Evolutionary conservation across 2,113 vertebrate genomes (phyloP), one percentile per base, ranked within the genome.

Genomic region (Gobiocypris rarus): DNA sequence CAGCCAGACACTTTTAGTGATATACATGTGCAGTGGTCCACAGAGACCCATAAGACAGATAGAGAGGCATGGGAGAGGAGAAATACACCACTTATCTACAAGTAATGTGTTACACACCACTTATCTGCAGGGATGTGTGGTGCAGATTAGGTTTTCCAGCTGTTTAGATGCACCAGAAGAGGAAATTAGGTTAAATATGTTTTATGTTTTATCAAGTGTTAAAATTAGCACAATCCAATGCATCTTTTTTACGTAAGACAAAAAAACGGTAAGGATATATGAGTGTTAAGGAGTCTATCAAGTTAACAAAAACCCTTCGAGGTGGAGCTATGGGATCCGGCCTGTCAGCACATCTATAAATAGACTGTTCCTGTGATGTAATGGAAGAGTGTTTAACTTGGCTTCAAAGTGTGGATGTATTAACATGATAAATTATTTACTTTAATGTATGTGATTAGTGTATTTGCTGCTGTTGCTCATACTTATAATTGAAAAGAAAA

Each of bases 341-440:
- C 6, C 34, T 78, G 75, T 78, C 75, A 78, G 54, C 75, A 77
- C 34, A 26, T 78, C 75, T 78, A 78, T 59, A 78, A 13, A 61
- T 61, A 59, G 54, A 38, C 13, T 5, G 26, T 43, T 43, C 13
- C 54, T 78, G 54, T 43, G 22, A 78, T 14, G 34, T 41, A 17
- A 26, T 43, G 19, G 38, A 58, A 24, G 11, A 43, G 54, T 15
- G 28, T 76, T 54, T 38, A n/a, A 56, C 65, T 19, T 67, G 54
- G 31, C 22, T 58, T 77, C 34, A 59, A 15, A 15, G 52, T 76
- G 75, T 76, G 19, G 19, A 56, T 41, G 54, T 71, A 69, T 69
- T 69, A n/a, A 7, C 45, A 41, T 31, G 14, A 10, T 19, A 71
- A 45, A 7, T 41, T 19, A 41, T 45, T 41, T 71, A 71, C 19